phyloP scores from a whole-genome alignment of 1,140 invertebrate species.

The Cataglyphis hispanica region DNA sequence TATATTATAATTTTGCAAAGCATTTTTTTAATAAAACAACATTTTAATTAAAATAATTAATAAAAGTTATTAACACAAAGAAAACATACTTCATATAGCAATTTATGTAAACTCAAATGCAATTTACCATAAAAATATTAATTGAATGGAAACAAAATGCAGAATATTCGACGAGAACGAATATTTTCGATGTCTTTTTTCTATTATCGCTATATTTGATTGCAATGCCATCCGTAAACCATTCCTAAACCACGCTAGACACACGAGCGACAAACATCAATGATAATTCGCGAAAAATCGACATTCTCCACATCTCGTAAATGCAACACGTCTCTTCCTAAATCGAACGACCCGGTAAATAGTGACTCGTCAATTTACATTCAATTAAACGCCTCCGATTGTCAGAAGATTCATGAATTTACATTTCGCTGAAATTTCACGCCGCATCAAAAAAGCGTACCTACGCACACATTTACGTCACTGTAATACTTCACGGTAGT shows the following conservation, averaged over 20 bases:
- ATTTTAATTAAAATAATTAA: background rate
- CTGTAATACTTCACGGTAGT: conserved; percentile 12
- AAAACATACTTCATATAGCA: background rate
- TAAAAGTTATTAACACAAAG: background rate
- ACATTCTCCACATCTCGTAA: conserved; percentile 11
- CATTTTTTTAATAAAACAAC: background rate
- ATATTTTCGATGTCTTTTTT: conserved; percentile 25
- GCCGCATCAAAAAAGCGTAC: background rate
- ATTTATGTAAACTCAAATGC: conserved; percentile 3
- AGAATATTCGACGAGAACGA: background rate
- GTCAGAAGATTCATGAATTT: conserved; percentile 32
- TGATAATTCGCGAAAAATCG: conserved; percentile 38
- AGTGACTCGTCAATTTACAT: conserved; percentile 33
- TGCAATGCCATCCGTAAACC: conserved; percentile 18
- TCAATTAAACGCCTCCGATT: conserved; percentile 36
- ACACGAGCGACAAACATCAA: conserved; percentile 29
- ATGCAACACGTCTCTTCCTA: background rate
- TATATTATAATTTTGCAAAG: background rate
- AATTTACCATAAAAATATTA: conserved; percentile 10
- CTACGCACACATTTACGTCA: background rate
- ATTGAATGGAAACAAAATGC: background rate
- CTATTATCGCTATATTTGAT: conserved; percentile 5
- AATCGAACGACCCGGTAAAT: conserved; percentile 29
- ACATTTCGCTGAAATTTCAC: conserved; percentile 48
- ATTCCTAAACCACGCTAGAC: conserved; percentile 6